phyloP scores from a whole-genome alignment of 2,888 invertebrate species.

The Strigamia maritima region DNA sequence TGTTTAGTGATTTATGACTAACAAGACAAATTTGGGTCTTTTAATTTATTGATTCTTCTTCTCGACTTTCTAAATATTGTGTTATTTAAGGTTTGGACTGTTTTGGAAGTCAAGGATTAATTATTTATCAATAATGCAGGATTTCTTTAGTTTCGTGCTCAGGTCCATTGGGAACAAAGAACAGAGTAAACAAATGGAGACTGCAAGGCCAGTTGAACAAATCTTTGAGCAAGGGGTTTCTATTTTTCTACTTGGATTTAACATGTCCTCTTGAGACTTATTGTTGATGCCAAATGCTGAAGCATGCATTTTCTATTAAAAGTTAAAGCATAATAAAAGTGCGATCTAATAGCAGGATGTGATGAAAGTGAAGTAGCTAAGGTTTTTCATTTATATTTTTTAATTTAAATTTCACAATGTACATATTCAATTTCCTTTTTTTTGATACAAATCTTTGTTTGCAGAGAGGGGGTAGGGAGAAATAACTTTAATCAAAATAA shows the following conservation, averaged over 20 bases:
- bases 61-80: too few species aligned
- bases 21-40: too few species aligned
- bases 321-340: background rate
- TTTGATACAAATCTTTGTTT: background rate
- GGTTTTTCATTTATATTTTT: too few species aligned
- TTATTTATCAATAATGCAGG: background rate
- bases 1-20: too few species aligned
- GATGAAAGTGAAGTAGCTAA: too few species aligned
- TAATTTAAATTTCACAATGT: background rate
- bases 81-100: background rate
- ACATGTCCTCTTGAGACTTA: background rate
- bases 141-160: background rate
- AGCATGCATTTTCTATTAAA: background rate
- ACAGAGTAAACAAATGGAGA: background rate
- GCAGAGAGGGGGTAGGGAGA: background rate
- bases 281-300: background rate
- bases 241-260: background rate
- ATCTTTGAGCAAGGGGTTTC: background rate
- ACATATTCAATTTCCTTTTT: background rate
- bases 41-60: too few species aligned
- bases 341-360: too few species aligned
- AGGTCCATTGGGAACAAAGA: background rate
- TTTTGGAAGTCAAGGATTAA: too few species aligned
- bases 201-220: background rate
- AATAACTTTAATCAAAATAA: background rate